These are phyloP conservation scores for Alcis repandata DNA, from an alignment of 2,888 invertebrate genomes.

Conservation along the genomic window DNA sequence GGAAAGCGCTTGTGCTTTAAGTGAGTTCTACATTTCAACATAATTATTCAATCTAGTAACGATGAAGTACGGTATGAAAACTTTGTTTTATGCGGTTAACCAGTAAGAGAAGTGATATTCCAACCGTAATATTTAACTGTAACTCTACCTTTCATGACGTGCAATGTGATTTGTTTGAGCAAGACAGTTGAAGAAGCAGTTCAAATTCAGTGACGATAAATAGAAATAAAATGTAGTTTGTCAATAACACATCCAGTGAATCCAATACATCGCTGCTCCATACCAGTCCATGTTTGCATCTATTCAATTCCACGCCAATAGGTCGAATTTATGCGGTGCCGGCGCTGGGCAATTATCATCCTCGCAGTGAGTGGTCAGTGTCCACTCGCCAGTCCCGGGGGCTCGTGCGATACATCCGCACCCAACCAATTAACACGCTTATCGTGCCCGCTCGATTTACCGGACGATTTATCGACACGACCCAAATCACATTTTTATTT, in stretches of 20 bases:
- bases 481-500: slow-evolving; percentile 52
- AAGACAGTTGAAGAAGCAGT: neutral
- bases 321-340: slow-evolving; percentile 71
- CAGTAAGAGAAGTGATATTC: slow-evolving; percentile 3
- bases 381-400: slow-evolving; percentile 63
- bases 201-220: neutral
- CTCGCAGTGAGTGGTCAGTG: slow-evolving; percentile 76
- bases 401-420: slow-evolving; percentile 56
- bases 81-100: slow-evolving; percentile 11
- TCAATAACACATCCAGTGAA: slow-evolving; percentile 49
- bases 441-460: slow-evolving; percentile 77
- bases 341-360: slow-evolving; percentile 79
- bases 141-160: neutral
- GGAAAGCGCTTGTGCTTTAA: neutral
- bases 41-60: slow-evolving; percentile 10
- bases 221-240: neutral
- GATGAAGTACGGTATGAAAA: slow-evolving; percentile 8
- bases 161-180: neutral
- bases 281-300: slow-evolving; percentile 64
- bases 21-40: slow-evolving; percentile 2
- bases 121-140: slow-evolving; percentile 1
- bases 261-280: slow-evolving; percentile 44
- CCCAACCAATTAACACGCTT: slow-evolving; percentile 82
- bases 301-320: slow-evolving; percentile 76
- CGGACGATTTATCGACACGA: slow-evolving; percentile 74